These are phyloP conservation scores for Pyrocoelia pectoralis DNA, from an alignment of 2,888 invertebrate species.

Conservation along the genomic window DNA sequence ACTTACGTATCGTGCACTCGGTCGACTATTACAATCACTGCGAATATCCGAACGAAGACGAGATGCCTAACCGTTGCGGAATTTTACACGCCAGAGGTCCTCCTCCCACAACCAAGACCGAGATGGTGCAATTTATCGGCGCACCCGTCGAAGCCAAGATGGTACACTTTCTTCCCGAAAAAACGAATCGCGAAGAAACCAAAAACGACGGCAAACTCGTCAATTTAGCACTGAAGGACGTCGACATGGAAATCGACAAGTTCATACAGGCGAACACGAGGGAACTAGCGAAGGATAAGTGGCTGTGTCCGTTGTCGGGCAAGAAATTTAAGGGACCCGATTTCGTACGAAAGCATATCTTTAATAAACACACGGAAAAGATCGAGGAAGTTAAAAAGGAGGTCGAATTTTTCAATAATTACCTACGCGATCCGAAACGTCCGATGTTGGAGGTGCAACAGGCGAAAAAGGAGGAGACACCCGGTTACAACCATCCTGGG, in stretches of 20 bases:
- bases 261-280: constrained; percentile 96
- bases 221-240: constrained; percentile 59
- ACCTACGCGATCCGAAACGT: constrained; percentile 90
- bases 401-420: constrained; percentile 98
- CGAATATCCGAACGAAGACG: constrained; percentile 99
- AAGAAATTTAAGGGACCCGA: constrained; percentile 99
- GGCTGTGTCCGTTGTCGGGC: constrained; percentile 97
- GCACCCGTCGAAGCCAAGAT: constrained; percentile 90
- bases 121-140: constrained; percentile 77
- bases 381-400: constrained; percentile 97
- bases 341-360: constrained; percentile 97
- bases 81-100: constrained; percentile 97
- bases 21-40: constrained; percentile 99
- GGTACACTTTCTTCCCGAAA: constrained; percentile 84
- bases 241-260: constrained; percentile 84
- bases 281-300: constrained; percentile 96
- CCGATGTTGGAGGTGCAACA: constrained; percentile 91
- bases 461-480: constrained; percentile 60
- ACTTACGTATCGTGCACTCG: constrained; percentile 96
- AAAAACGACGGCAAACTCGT: constrained; percentile 61
- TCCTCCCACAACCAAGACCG: constrained; percentile 81
- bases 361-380: constrained; percentile 96
- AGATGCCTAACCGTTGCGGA: constrained; percentile 99
- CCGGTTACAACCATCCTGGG: constrained; percentile 54
- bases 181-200: constrained; percentile 75